A percentile compares a stretch with the other conserved stretches of the same genome.
Conservation (phyloP, 2,888 invertebrate species). For the Coelogynopora nodosa region DNA sequence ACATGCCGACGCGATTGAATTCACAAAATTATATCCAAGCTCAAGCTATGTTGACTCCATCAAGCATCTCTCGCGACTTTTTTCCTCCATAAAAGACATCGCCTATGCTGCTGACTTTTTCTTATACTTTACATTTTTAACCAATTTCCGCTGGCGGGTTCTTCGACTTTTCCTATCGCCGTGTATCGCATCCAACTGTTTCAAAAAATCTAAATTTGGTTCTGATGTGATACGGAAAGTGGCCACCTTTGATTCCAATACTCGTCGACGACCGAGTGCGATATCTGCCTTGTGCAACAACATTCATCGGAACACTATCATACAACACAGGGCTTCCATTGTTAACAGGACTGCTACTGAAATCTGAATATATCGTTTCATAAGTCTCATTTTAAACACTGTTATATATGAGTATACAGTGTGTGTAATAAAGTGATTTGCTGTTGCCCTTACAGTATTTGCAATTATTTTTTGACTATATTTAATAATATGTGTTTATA, state of each 20-base stretch:
- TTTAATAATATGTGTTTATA: too few relatives aligned
- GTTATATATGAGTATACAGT: too few relatives aligned
- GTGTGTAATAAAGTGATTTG: too few relatives aligned
- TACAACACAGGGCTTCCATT: not conserved
- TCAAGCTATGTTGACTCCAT: conserved; percentile 6
- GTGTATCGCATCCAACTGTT: conserved; percentile 2
- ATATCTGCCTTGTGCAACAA: conserved; percentile 8
- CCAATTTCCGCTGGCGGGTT: conserved; percentile 44
- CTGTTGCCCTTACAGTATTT: too few relatives aligned
- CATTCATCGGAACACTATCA: not conserved
- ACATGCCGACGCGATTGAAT: conserved; percentile 25
- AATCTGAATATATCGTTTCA: too few relatives aligned
- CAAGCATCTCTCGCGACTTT: conserved; percentile 42
- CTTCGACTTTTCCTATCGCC: conserved; percentile 33
- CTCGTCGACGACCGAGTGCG: not conserved
- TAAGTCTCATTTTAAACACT: too few relatives aligned
- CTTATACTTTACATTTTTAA: conserved; percentile 43
- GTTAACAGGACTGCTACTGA: too few relatives aligned
- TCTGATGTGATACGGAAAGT: not conserved
- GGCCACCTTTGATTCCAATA: not conserved
- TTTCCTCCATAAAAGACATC: conserved; percentile 46
- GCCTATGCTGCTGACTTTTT: conserved; percentile 43
- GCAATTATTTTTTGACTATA: too few relatives aligned
- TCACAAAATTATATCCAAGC: conserved; percentile 1
- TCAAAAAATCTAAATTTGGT: not conserved